Percentiles rank a stretch among this genome's conserved stretches.
Conservation (phyloP, 2,797 vertebrate species). For the Tinamus major region DNA sequence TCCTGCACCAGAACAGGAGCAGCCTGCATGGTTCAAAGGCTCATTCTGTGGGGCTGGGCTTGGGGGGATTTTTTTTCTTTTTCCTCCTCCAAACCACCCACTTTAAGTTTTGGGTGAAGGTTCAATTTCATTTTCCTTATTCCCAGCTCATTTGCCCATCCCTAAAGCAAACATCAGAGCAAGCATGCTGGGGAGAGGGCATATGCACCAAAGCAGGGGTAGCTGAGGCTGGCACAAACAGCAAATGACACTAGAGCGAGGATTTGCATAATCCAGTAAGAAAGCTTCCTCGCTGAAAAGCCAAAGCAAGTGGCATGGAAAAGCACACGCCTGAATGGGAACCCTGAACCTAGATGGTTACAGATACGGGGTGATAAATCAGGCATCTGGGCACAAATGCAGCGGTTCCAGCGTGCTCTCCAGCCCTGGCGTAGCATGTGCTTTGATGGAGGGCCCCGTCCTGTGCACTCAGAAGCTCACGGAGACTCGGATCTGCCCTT, state of each 20-base stretch:
- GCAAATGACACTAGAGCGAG: background rate
- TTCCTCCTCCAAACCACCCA: slow-evolving; percentile 32
- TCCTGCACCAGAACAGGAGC: slow-evolving; percentile 51
- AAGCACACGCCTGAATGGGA: slow-evolving; percentile 41
- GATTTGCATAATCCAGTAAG: slow-evolving; percentile 55
- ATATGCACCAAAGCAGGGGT: slow-evolving; percentile 45
- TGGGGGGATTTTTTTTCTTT: background rate
- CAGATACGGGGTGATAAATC: slow-evolving; percentile 28
- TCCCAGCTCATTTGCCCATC: slow-evolving; percentile 65
- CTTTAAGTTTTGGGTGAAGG: slow-evolving; percentile 58
- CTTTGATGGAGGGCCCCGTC: background rate
- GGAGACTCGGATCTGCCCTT: background rate
- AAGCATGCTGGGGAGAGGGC: slow-evolving; percentile 29
- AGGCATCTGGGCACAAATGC: background rate
- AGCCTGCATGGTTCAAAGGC: slow-evolving; percentile 47
- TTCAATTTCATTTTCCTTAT: slow-evolving; percentile 65
- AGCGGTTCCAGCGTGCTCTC: background rate
- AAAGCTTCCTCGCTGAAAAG: slow-evolving; percentile 42
- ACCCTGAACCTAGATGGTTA: background rate
- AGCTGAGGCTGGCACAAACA: background rate
- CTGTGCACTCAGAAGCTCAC: background rate
- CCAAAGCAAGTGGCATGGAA: background rate
- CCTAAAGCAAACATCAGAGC: slow-evolving; percentile 63
- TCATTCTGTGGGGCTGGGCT: slow-evolving; percentile 30
- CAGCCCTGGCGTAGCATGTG: background rate